Base-by-base conservation (phyloP, 2,888 invertebrate genomes). In the Chorisops tibialis region DNA sequence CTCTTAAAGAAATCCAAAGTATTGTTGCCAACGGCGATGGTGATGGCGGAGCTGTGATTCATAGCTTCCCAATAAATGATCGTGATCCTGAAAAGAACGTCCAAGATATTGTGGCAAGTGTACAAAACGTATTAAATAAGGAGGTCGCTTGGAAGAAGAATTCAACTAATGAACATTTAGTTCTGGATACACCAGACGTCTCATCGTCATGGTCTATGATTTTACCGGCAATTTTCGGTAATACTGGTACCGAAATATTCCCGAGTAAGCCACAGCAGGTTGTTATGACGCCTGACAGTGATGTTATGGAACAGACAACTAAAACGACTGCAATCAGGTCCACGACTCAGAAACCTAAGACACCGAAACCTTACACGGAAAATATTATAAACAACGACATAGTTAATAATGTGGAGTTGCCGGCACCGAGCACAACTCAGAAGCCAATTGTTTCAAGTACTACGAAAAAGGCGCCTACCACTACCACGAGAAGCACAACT, bases 11-110 rank as follows among this genome's bases (percentile, higher is more conserved):
- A 78, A 92, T 93, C 66, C 90, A 91, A 73, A 87, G 89, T 43
- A 87, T 93, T 63, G 90, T 92, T 35, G 92, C 92, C 0, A 88
- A 87, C 37, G 90, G 91, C 0, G 90, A 90, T 72, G 86, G 86
- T 62, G 85, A 87, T 48, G 85, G 83, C 56, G 79, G 81, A 61
- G 78, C 76, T 1, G 74, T 78, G 2, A 72, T 77, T 51, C 77
- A 79, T 61, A 70, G 72, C 7, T 68, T 75, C 2, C 72, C 74
- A 1, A 61, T 71, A 16, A 63, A 68, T 48, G 65, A 81, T 65
- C 81, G 81, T 65, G 82, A 82, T 49, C 84, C 87, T 0, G 84
- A 85, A 66, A 85, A 83, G 64, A 85, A 86, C 75, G 88, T 92
- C 0, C 87, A 90, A 70, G 91, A 85, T 67, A 89, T 93, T 6